phyloP scores from a whole-genome alignment of 2,113 vertebrate genomes.

The Entomyzon cyanotis region DNA sequence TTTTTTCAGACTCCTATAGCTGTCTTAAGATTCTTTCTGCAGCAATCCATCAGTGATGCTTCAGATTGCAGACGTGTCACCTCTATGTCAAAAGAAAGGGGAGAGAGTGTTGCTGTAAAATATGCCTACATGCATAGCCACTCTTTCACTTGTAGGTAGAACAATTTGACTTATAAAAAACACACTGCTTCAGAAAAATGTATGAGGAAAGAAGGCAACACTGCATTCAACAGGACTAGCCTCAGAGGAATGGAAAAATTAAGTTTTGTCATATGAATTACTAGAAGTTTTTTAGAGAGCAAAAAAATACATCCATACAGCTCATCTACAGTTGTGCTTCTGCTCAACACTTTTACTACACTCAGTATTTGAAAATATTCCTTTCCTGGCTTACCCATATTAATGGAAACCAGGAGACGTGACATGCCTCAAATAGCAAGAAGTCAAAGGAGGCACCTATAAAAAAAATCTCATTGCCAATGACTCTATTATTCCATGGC shows the following conservation, averaged over 20 bases:
- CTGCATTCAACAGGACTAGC: not conserved
- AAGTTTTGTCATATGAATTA: not conserved
- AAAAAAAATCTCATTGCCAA: not conserved
- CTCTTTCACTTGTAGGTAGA: not conserved
- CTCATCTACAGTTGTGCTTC: not conserved
- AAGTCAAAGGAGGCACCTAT: not conserved
- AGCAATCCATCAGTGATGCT: conserved; percentile 31
- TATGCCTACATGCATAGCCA: not conserved
- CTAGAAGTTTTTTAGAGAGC: not conserved
- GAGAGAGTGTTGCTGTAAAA: not conserved
- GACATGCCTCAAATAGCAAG: not conserved
- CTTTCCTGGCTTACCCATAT: not conserved
- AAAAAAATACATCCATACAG: not conserved
- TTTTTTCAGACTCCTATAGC: not conserved
- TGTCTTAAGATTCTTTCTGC: conserved; percentile 1
- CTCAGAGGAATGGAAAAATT: not conserved
- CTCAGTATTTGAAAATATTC: not conserved
- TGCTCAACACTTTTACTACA: not conserved
- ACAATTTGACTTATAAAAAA: not conserved
- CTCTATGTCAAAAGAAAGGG: not conserved
- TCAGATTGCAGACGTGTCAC: not conserved
- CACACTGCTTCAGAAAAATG: not conserved
- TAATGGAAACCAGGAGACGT: not conserved
- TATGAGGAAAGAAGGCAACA: not conserved
- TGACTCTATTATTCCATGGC: not conserved